Evolutionary conservation across 92 coral and sea anemone species (phyloP).

Genomic region (Parazoanthus atlanticus): DNA sequence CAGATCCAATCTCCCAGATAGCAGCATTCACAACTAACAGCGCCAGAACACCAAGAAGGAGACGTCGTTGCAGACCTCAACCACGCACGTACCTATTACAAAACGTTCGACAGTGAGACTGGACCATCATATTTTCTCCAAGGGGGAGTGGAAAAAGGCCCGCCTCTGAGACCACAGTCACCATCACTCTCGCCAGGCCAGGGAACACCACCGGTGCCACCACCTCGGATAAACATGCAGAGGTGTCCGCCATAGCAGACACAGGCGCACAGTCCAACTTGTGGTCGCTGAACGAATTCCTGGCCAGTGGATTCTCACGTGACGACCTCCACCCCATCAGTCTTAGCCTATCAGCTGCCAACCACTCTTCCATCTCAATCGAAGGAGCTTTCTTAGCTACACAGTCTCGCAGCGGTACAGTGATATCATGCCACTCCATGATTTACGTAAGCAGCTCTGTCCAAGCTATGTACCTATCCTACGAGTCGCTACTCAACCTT

Average conservation of each 20-base stretch:
- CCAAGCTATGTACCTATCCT: no score
- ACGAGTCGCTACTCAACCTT: no score
- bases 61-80: background rate
- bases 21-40: slow-evolving; percentile 13
- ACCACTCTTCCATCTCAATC: background rate
- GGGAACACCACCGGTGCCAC: no score
- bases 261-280: slow-evolving; percentile 2
- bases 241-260: slow-evolving; percentile 39
- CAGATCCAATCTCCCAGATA: slow-evolving; percentile 60
- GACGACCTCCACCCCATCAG: slow-evolving; percentile 1
- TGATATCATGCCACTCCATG: no score
- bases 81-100: background rate
- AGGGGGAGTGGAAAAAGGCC: slow-evolving; percentile 16
- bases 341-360: slow-evolving; percentile 9
- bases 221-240: background rate
- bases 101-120: background rate
- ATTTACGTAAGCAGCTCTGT: no score
- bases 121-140: slow-evolving; percentile 3
- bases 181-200: no score
- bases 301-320: slow-evolving; percentile 3
- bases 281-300: slow-evolving; percentile 11
- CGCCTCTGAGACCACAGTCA: slow-evolving; percentile 34
- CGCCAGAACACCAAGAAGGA: background rate
- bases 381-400: background rate
- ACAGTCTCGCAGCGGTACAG: no score